Base-by-base conservation (phyloP, 2,797 vertebrate species). In the Morus bassanus region DNA sequence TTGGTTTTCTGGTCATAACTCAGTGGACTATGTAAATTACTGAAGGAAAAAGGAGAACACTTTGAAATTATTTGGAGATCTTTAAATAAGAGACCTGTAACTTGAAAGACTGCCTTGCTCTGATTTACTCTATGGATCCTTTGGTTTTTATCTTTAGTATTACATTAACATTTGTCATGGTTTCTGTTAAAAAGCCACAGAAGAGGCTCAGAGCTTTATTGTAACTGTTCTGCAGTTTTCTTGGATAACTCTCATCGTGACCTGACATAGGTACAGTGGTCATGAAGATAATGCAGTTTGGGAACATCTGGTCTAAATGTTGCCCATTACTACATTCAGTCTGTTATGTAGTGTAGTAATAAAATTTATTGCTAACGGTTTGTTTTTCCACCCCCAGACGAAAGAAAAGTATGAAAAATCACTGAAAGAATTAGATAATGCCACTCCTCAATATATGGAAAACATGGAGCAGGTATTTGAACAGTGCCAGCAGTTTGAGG, bases 391-490 rank as follows among this genome's bases (percentile, higher is more conserved):
- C 28, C 39, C 22, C 11, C 35, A 99, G 99, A 98, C 98, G 73
- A 99, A 98, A 96, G 99, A 99, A 87, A 99, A 99, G 65, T 99
- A 99, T 30, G 98, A 99, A 91, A 99, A 99, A 94, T 98, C 98
- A 14, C 98, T 99, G 51, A 99, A 99, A 69, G 99, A 99, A 74
- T 98, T 99, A 8, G 98, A 99, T 95, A 98, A 98, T 97, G 75
- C 98, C 85, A 99, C 99, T 6, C 99, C 99, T 50, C 99, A 99
- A 95, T 99, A 99, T 81, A 99, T 99, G 98, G 99, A 99, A 97
- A 99, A 99, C 98, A 99, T 99, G 99, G 99, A 99, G 97, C 99
- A 99, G 96, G 99, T 99, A 56, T 99, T 99, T 45, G 99, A 99
- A 70, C 99, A 99, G 96, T 99, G 99, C 97, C 99, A 99, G 97